Evolutionary conservation across 2,113 vertebrate genomes (phyloP).

Genomic region (Rousettus leschenaultii): DNA sequence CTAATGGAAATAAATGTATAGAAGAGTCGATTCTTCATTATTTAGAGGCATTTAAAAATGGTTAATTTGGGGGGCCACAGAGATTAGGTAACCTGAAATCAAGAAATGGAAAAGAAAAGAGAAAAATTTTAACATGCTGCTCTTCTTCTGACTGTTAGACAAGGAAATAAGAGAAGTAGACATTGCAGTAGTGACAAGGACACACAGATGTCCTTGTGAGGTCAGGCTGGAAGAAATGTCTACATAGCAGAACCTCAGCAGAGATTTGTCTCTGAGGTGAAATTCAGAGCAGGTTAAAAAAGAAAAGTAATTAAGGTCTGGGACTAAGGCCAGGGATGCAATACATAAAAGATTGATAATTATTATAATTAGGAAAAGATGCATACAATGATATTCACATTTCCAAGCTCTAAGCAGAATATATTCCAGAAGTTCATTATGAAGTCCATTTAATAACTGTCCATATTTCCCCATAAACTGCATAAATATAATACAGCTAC

Average conservation of each 20-base stretch:
- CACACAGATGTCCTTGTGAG: background rate
- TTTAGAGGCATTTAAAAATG: too few relatives aligned
- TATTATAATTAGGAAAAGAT: constrained; percentile 5
- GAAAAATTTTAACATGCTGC: background rate
- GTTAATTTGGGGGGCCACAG: background rate
- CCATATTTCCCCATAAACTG: background rate
- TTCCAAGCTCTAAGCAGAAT: background rate
- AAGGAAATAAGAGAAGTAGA: background rate
- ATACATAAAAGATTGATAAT: background rate
- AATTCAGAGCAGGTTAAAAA: constrained; percentile 1
- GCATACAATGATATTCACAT: background rate
- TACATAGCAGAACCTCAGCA: background rate
- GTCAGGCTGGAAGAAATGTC: background rate
- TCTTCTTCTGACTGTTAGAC: background rate
- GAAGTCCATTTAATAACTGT: background rate
- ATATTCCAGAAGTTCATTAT: background rate
- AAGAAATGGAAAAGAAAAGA: background rate
- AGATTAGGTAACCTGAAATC: background rate
- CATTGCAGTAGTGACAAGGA: too few relatives aligned
- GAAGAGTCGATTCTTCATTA: background rate
- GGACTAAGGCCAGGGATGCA: background rate
- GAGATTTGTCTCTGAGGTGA: background rate
- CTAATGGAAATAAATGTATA: background rate
- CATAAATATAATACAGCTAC: too few relatives aligned
- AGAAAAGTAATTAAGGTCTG: constrained; percentile 29